Evolutionary conservation across 1,140 invertebrate species (phyloP), one percentile per base, ranked within the genome.

Genomic region (Drosophila kanapiae): DNA sequence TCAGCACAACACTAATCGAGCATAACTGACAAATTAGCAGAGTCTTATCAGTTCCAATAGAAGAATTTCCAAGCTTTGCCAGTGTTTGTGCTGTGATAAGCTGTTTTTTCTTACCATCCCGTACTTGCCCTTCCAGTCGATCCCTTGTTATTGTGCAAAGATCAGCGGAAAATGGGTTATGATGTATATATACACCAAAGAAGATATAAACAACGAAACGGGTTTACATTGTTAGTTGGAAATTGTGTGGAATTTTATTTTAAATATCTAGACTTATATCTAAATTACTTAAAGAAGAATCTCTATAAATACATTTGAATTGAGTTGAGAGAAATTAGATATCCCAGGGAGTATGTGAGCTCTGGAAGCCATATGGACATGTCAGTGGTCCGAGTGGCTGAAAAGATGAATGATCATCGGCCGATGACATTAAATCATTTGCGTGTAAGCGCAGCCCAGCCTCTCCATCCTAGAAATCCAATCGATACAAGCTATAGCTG

Each of bases 341-440:
- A 77, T 47, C 56, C 13, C 27, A 38, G 18, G 48, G 43, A 60
- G 45, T 23, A 23, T 23, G 29, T 16, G 13, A 16, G 40, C 65
- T 47, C 13, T 43, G 53, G 77, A 80, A 80, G 77, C 77, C 77
- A 67, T 79, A 80, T 48, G 45, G 43, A 42, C 5, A 9, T 42
- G 43, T 6, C 43, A 45, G 18, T 23, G 18, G 43, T 45, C 65
- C 64, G n/a, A 54, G 33, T 53, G 49, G 35, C 47, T 62, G 33
- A 27, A 42, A 33, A 68, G 63, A 85, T 85, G 82, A 85, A 77
- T 85, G 82, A 86, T 85, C 79, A 78, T 82, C 79, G 82, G 61
- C 13, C 60, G 65, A 78, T 82, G 83, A 85, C 79, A 86, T 82
- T 86, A 87, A 86, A 86, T 86, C 82, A 86, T 86, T 57, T 45